A percentile compares a stretch with the other conserved stretches of the same genome.
Evolutionary conservation across 2,888 invertebrate species (phyloP).

Genomic region (Lycocerus yunnanus): DNA sequence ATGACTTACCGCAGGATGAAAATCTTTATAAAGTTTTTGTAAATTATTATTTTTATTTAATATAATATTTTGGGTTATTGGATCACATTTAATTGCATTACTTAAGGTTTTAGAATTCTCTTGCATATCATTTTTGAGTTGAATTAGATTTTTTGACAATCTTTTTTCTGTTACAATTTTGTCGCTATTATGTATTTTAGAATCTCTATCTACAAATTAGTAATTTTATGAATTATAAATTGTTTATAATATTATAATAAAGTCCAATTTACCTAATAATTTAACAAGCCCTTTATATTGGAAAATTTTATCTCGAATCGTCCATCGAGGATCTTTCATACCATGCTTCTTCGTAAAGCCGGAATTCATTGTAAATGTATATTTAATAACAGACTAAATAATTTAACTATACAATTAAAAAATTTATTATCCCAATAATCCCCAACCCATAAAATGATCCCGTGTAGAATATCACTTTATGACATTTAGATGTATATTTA

Average conservation of each 20-base stretch:
- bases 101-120: conserved; percentile 61
- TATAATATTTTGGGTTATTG: conserved; percentile 62
- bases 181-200: conserved; percentile 63
- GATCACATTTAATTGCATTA: conserved; percentile 64
- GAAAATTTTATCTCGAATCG: conserved; percentile 66
- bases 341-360: conserved; percentile 53
- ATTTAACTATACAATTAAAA: background rate
- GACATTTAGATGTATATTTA: background rate
- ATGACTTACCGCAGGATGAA: conserved; percentile 49
- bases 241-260: background rate
- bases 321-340: conserved; percentile 68
- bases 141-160: conserved; percentile 62
- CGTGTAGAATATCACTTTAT: background rate
- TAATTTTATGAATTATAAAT: background rate
- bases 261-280: conserved; percentile 61
- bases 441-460: background rate
- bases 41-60: conserved; percentile 62
- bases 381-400: background rate
- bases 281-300: conserved; percentile 69
- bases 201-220: conserved; percentile 60
- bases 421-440: background rate
- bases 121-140: conserved; percentile 61
- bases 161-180: conserved; percentile 56
- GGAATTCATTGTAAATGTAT: background rate
- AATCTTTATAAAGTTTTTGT: conserved; percentile 61